Percentiles rank a stretch among this genome's conserved stretches.
Conservation (phyloP, 2,888 invertebrate species). For the Nephrocerus scutellatus region DNA sequence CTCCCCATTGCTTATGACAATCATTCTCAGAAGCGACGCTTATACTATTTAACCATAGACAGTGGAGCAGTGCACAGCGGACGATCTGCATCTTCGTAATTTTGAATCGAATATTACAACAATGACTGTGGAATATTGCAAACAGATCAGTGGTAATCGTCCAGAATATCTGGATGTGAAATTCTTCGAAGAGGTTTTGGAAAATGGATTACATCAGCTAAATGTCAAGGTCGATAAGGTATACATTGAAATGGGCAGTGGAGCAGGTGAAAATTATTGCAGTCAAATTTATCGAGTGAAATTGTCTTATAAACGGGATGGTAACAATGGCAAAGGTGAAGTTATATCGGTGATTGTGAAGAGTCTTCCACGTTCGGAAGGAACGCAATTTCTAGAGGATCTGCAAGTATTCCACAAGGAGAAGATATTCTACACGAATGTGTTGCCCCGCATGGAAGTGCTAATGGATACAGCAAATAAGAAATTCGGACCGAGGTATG, state of each 20-base stretch:
- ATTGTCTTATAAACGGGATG: conserved; percentile 23
- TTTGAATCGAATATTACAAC: no score
- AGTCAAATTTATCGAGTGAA: conserved; percentile 37
- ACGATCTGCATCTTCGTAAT: no score
- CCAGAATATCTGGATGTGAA: conserved; percentile 28
- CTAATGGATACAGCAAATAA: conserved; percentile 35
- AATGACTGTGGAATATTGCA: no score
- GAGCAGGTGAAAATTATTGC: conserved; percentile 39
- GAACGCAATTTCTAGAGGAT: conserved; percentile 36
- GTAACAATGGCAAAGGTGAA: not conserved
- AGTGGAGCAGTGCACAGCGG: no score
- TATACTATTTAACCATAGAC: no score
- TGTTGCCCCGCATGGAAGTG: conserved; percentile 45
- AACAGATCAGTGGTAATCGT: no score
- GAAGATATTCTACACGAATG: conserved; percentile 39
- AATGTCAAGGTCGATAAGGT: conserved; percentile 24
- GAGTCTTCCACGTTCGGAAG: conserved; percentile 28
- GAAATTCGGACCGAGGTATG: conserved; percentile 36
- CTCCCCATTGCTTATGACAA: no score
- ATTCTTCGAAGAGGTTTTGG: conserved; percentile 35
- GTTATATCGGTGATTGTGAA: conserved; percentile 26
- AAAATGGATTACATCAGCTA: conserved; percentile 29
- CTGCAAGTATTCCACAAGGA: conserved; percentile 48
- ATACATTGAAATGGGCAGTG: conserved; percentile 30
- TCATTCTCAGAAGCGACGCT: no score